Conservation (phyloP, 2,797 vertebrate genomes). For the Aeoliscus strigatus region DNA sequence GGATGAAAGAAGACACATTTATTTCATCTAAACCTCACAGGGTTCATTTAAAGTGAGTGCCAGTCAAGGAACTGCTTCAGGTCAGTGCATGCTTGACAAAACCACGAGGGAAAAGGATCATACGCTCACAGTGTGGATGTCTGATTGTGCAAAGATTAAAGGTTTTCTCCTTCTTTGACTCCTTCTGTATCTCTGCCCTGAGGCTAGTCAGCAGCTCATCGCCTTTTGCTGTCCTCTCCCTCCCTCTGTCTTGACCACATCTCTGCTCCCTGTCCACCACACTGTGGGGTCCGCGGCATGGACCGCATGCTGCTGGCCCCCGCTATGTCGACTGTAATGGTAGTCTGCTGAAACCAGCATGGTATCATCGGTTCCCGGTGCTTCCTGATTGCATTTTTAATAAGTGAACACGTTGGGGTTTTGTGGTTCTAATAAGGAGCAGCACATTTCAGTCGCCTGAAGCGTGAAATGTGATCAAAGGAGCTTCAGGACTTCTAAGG, state of each 20-base stretch:
- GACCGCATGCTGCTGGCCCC: constrained; percentile 25
- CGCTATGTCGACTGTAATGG: constrained; percentile 38
- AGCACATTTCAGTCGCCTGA: constrained; percentile 1
- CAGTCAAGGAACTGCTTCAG: no score
- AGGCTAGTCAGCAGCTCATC: constrained; percentile 57
- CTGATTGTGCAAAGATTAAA: constrained; percentile 70
- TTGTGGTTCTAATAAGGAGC: neutral
- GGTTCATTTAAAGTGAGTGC: no score
- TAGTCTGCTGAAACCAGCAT: constrained; percentile 42
- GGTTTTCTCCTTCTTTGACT: constrained; percentile 44
- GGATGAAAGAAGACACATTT: no score
- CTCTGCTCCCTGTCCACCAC: neutral
- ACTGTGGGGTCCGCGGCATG: constrained; percentile 8
- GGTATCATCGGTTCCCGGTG: constrained; percentile 21
- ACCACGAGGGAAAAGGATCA: no score
- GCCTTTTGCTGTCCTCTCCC: constrained; percentile 20
- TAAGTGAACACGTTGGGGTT: constrained; percentile 1
- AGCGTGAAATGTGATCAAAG: neutral
- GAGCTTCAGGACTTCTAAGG: neutral
- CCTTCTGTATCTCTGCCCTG: constrained; percentile 46
- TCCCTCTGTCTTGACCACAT: constrained; percentile 23
- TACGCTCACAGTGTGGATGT: constrained; percentile 41
- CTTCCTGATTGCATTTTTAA: constrained; percentile 8
- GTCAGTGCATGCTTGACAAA: no score
- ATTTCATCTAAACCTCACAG: no score